Evolutionary conservation across 2,797 vertebrate genomes (phyloP), one percentile per base, ranked within the genome.

Genomic region (Mus spretus): DNA sequence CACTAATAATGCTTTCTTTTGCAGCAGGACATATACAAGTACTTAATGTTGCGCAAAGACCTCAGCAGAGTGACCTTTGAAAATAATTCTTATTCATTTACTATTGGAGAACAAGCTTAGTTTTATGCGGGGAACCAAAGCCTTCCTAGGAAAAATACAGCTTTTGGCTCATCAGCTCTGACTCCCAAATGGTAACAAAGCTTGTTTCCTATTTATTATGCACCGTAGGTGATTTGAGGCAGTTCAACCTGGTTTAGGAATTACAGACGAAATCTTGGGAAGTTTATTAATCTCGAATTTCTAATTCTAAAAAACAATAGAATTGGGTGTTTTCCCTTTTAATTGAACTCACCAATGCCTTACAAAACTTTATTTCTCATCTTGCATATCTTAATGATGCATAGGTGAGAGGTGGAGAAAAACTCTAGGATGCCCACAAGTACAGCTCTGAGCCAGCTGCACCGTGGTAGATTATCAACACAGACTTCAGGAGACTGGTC

Each of bases 31-130:
- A 13, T 40, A 92, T 40, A 91, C 4, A 57, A 31, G 20, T 77
- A 40, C 74, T 70, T 89, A 20, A 61, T 59, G 81, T 12, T 59
- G 15, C 6, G 37, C 14, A 0, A 13, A 70, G 24, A 59, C 61
- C 13, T 92, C 24, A 80, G 19, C 88, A 2, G n/a, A 79, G 34
- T 83, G 65, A 95, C 44, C 50, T 84, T 78, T 81, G 63, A 91
- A 89, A 94, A 91, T n/a, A 13, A 75, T 79, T 87, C n/a, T 89
- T 47, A 89, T 50, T 91, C 55, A 55, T 61, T 4, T 11, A 53
- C 6, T 47, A 31, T 3, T 70, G 80, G 63, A 34, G 11, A 86
- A 31, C 8, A 90, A 40, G 53, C 53, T 22, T 40, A 34, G 31
- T 8, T 47, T 93, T 89, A 2, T 19, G 4, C 14, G 44, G 14